Evolutionary conservation across 2,888 invertebrate genomes (phyloP).

Genomic region (Yponomeuta cagnagella): DNA sequence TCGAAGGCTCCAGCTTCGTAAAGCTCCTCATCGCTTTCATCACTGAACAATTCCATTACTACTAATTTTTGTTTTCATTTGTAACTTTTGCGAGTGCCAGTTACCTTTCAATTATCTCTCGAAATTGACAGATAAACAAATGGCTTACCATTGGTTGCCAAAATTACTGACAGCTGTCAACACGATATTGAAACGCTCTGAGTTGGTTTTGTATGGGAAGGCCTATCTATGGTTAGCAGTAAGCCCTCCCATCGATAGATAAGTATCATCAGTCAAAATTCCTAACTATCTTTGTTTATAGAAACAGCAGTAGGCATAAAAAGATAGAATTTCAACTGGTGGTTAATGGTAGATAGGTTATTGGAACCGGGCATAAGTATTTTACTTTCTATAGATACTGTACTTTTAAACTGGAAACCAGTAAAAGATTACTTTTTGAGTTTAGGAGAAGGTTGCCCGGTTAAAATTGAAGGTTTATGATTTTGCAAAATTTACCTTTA

Average conservation of each 20-base stretch:
- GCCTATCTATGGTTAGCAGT: constrained; percentile 9
- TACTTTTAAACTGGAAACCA: too few species aligned
- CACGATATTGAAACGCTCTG: constrained; percentile 11
- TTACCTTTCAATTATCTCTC: constrained; percentile 1
- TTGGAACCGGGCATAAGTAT: constrained; percentile 8
- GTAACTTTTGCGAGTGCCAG: neutral
- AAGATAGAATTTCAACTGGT: neutral
- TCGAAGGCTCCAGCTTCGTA: constrained; percentile 9
- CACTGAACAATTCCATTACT: constrained; percentile 11
- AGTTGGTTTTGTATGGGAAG: constrained; percentile 1
- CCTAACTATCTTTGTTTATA: constrained; percentile 12
- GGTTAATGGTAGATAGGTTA: constrained; percentile 7
- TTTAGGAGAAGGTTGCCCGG: too few species aligned
- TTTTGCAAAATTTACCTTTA: too few species aligned
- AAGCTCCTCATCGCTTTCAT: constrained; percentile 11
- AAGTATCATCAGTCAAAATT: constrained; percentile 6
- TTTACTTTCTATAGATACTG: too few species aligned
- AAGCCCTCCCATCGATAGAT: constrained; percentile 2
- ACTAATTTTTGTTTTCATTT: neutral
- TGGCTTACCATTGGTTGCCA: constrained; percentile 10
- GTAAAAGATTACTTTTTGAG: too few species aligned
- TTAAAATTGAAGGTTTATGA: too few species aligned
- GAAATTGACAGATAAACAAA: constrained; percentile 12
- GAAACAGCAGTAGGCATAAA: constrained; percentile 8
- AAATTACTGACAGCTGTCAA: constrained; percentile 12